These are phyloP conservation scores for Drosophila sp. DNA, from an alignment of 1,140 invertebrate species.

Conservation along the genomic window DNA sequence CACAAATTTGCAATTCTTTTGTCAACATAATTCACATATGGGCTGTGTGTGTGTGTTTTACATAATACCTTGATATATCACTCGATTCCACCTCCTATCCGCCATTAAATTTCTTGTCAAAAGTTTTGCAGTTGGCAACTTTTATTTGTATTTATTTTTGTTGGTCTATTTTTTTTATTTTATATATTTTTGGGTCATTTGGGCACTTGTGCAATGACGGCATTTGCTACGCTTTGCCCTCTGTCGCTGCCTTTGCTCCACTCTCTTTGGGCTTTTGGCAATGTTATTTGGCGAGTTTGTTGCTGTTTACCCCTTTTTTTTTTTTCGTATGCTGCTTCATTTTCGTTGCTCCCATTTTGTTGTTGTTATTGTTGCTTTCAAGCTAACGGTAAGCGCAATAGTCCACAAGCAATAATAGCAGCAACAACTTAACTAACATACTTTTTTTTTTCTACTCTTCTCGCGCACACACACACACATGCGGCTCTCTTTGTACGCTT, in stretches of 20 bases:
- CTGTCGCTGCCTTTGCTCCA: background rate
- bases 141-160: slow-evolving; percentile 19
- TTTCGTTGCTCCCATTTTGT: slow-evolving; percentile 58
- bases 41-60: slow-evolving; percentile 16
- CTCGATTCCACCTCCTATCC: background rate
- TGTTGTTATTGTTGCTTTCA: slow-evolving; percentile 49
- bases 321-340: slow-evolving; percentile 26
- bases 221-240: slow-evolving; percentile 20
- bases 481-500: slow-evolving; percentile 59
- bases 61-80: slow-evolving; percentile 34
- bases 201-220: slow-evolving; percentile 49
- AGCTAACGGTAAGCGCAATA: slow-evolving; percentile 71
- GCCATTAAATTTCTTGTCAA: background rate
- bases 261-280: slow-evolving; percentile 15
- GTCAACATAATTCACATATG: no score
- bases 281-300: slow-evolving; percentile 26
- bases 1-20: slow-evolving; percentile 8
- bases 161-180: background rate
- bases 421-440: slow-evolving; percentile 72
- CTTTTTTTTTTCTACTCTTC: slow-evolving; percentile 33
- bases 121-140: slow-evolving; percentile 30
- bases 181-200: slow-evolving; percentile 25
- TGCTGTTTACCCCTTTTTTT: slow-evolving; percentile 4
- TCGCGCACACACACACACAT: background rate
- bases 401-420: slow-evolving; percentile 55